phyloP scores from a whole-genome alignment of 2,888 invertebrate species.

The Drosophila diplacantha region DNA sequence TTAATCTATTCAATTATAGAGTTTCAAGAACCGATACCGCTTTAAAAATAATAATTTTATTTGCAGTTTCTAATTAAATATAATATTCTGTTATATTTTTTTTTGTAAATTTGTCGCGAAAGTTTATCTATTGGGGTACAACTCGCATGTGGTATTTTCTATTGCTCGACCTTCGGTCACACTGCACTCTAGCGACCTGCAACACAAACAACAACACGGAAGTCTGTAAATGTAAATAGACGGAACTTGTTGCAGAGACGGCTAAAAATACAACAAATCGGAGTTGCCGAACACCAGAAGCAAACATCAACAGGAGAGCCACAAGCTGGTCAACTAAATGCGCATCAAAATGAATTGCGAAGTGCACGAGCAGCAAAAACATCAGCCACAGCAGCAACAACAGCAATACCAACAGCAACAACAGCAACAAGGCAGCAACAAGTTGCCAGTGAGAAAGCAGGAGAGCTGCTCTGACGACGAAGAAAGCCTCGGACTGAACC shows the following conservation, averaged over 20 bases:
- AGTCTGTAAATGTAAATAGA: slow-evolving; percentile 62
- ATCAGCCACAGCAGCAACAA: slow-evolving; percentile 42
- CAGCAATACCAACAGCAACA: slow-evolving; percentile 35
- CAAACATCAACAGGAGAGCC: slow-evolving; percentile 22
- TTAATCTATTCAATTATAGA: not conserved
- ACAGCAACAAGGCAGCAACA: slow-evolving; percentile 39
- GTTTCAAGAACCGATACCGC: not conserved
- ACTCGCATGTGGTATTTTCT: not conserved
- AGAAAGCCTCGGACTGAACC: slow-evolving; percentile 52
- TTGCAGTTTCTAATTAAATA: not conserved
- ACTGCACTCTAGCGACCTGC: slow-evolving; percentile 18
- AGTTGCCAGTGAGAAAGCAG: slow-evolving; percentile 42
- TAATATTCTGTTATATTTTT: not conserved
- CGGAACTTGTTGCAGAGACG: slow-evolving; percentile 65
- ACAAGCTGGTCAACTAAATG: slow-evolving; percentile 53
- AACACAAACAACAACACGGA: slow-evolving; percentile 46
- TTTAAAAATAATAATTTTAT: not conserved
- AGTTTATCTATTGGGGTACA: not conserved
- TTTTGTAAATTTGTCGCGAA: not conserved
- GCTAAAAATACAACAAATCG: slow-evolving; percentile 29
- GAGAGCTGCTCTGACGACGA: slow-evolving; percentile 64
- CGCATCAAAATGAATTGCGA: slow-evolving; percentile 64
- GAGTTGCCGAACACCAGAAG: slow-evolving; percentile 19
- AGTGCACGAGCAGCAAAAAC: slow-evolving; percentile 50
- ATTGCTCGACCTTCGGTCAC: slow-evolving; percentile 1